These are phyloP conservation scores for Plutomurus gul DNA, from an alignment of 1,140 invertebrate species.

Conservation along the genomic window DNA sequence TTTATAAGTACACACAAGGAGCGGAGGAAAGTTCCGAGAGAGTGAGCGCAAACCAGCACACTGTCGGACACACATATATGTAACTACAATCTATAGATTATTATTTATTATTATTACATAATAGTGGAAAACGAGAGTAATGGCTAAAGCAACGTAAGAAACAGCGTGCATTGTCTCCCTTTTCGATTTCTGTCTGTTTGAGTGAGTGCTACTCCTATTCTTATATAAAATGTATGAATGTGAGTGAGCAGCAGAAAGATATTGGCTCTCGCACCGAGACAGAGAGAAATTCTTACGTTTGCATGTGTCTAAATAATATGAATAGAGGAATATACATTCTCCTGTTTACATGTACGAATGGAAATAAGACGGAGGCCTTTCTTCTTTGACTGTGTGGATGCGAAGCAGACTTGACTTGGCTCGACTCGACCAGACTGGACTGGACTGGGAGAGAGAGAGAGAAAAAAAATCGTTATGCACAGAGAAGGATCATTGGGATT, in stretches of 20 bases:
- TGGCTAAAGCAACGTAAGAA: background rate
- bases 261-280: background rate
- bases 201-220: background rate
- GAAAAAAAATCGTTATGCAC: slow-evolving; percentile 24
- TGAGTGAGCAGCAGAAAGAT: background rate
- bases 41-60: too few species aligned
- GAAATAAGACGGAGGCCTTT: slow-evolving; percentile 13
- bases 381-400: slow-evolving; percentile 15
- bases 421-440: background rate
- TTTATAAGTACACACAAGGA: too few species aligned
- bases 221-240: slow-evolving; percentile 8
- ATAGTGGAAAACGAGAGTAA: background rate
- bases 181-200: background rate
- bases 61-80: too few species aligned
- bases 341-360: background rate
- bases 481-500: slow-evolving; percentile 19
- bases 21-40: too few species aligned
- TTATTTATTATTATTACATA: background rate
- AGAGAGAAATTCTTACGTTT: too few species aligned
- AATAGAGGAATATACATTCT: background rate
- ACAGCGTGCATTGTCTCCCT: background rate
- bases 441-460: background rate
- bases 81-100: background rate
- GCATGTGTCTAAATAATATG: too few species aligned
- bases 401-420: background rate